These are phyloP conservation scores for Neostethus bicornis DNA, from an alignment of 2,797 vertebrate species.

Conservation along the genomic window DNA sequence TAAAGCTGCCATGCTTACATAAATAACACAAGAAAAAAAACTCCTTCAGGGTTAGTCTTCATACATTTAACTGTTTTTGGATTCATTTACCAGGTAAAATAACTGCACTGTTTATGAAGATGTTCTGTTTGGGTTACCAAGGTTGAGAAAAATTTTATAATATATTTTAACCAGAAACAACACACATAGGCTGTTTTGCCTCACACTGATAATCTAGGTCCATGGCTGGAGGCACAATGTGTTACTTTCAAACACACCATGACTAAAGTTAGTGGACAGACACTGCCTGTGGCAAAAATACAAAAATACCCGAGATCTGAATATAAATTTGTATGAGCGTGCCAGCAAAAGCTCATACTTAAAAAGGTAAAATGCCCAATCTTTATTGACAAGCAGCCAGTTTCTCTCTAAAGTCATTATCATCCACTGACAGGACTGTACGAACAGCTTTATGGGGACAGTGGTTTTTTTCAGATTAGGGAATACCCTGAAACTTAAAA, in stretches of 20 bases:
- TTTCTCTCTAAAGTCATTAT: slow-evolving; percentile 48
- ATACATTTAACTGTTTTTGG: slow-evolving; percentile 14
- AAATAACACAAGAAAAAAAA: background rate
- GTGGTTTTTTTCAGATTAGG: slow-evolving; percentile 7
- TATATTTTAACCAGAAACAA: slow-evolving; percentile 29
- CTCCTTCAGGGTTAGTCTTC: slow-evolving; percentile 9
- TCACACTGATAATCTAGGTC: slow-evolving; percentile 63
- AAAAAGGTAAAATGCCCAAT: slow-evolving; percentile 50
- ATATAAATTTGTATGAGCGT: slow-evolving; percentile 19
- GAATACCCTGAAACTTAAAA: slow-evolving; percentile 2
- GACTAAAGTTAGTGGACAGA: slow-evolving; percentile 73
- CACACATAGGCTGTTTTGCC: slow-evolving; percentile 35
- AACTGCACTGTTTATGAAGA: slow-evolving; percentile 11
- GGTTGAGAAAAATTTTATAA: slow-evolving; percentile 16
- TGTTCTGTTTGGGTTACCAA: slow-evolving; percentile 39
- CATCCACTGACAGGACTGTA: slow-evolving; percentile 39
- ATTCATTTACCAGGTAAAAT: slow-evolving; percentile 25
- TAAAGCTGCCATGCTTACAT: background rate
- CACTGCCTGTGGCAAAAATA: slow-evolving; percentile 55
- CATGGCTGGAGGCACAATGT: slow-evolving; percentile 64
- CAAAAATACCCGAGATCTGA: slow-evolving; percentile 50
- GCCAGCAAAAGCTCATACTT: slow-evolving; percentile 26
- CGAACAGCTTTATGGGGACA: slow-evolving; percentile 35
- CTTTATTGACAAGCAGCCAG: slow-evolving; percentile 55
- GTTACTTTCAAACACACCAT: slow-evolving; percentile 68